phyloP scores from a whole-genome alignment of 2,888 invertebrate genomes.

The Hypselothyrea guttata region DNA sequence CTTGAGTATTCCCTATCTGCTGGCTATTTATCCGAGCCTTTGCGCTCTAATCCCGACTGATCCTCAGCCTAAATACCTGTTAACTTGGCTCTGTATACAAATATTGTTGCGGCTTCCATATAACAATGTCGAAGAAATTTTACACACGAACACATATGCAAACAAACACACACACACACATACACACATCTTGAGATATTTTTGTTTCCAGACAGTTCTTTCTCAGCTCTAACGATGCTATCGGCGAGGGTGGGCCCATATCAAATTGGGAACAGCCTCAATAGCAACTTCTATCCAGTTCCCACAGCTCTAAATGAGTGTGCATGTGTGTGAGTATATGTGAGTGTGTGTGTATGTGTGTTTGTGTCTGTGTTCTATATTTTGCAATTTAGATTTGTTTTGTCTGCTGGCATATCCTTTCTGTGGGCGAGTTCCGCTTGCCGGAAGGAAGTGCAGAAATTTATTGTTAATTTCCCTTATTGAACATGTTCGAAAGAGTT shows the following conservation, averaged over 20 bases:
- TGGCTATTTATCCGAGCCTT: constrained; percentile 25
- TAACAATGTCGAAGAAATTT: constrained; percentile 1
- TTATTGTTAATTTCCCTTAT: constrained; percentile 37
- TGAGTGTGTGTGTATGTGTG: constrained; percentile 14
- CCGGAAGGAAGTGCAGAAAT: constrained; percentile 73
- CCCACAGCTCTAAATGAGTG: constrained; percentile 42
- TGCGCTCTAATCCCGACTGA: constrained; percentile 57
- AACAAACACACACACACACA: not conserved
- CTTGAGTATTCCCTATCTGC: constrained; percentile 28
- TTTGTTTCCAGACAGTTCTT: constrained; percentile 58
- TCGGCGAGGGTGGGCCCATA: constrained; percentile 74
- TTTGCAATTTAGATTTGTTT: constrained; percentile 76
- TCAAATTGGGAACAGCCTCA: constrained; percentile 64
- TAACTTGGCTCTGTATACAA: constrained; percentile 62
- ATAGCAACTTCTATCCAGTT: constrained; percentile 34
- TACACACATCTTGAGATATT: constrained; percentile 22
- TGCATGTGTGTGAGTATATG: constrained; percentile 2
- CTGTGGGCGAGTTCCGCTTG: constrained; percentile 53
- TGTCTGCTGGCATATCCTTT: constrained; percentile 60
- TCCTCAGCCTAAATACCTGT: constrained; percentile 66
- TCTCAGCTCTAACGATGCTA: constrained; percentile 70
- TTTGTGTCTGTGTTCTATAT: constrained; percentile 55
- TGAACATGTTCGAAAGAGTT: constrained; percentile 32
- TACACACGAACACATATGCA: constrained; percentile 1
- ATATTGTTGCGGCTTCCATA: constrained; percentile 45